Evolutionary conservation across 2,888 invertebrate genomes (phyloP).

Genomic region (Stenchaetothrips biformis): DNA sequence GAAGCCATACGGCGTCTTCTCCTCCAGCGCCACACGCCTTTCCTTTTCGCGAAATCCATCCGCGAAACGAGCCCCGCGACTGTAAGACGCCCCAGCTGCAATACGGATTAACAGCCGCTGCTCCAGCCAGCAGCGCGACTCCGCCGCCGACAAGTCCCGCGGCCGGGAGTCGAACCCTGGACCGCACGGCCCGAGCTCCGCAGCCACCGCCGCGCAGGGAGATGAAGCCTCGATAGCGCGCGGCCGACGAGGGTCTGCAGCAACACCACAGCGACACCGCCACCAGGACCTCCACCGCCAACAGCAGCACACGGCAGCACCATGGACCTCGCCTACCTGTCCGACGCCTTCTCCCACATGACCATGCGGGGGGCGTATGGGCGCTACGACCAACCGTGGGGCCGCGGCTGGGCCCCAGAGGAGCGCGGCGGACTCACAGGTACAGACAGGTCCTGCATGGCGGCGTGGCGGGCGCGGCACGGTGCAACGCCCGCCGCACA

Average conservation of each 20-base stretch:
- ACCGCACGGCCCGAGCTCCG: background rate
- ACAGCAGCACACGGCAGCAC: constrained; percentile 29
- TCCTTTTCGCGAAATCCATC: too few relatives aligned
- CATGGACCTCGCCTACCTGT: constrained; percentile 56
- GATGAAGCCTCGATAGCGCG: background rate
- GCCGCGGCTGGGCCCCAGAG: constrained; percentile 33
- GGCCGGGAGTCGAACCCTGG: background rate
- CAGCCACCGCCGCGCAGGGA: background rate
- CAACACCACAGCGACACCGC: background rate
- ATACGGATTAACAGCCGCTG: too few relatives aligned
- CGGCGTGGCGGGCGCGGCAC: background rate
- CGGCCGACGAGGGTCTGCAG: background rate
- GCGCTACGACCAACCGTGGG: constrained; percentile 52
- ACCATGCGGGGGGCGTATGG: constrained; percentile 47
- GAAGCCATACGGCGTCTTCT: background rate
- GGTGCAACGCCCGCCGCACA: background rate
- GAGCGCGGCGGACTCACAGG: background rate
- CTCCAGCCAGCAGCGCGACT: background rate
- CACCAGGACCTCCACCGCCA: background rate
- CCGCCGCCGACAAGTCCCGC: background rate
- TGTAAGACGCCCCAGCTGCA: too few relatives aligned
- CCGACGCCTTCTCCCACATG: constrained; percentile 53
- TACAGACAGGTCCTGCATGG: background rate
- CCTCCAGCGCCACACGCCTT: too few relatives aligned
- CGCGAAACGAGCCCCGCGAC: too few relatives aligned